These are phyloP conservation scores for Stercorarius parasiticus DNA, from an alignment of 2,113 vertebrate genomes.

Conservation along the genomic window DNA sequence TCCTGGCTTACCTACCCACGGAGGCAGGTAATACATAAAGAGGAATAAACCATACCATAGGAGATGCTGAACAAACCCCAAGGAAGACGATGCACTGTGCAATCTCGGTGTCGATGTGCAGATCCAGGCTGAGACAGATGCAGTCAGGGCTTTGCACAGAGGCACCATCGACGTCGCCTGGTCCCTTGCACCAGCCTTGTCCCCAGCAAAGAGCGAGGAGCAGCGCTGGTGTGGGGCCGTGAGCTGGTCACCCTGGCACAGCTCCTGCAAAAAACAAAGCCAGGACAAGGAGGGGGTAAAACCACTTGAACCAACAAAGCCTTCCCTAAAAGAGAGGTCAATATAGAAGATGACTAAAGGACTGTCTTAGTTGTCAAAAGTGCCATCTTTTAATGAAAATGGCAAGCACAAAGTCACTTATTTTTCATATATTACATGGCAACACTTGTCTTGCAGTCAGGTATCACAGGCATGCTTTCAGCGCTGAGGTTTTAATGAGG, in stretches of 20 bases:
- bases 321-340: neutral
- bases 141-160: neutral
- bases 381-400: neutral
- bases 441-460: neutral
- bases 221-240: accelerated
- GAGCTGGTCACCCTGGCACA: too few relatives aligned
- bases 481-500: conserved; percentile 31
- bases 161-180: neutral
- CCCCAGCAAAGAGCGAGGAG: neutral
- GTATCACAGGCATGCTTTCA: neutral
- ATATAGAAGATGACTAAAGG: neutral
- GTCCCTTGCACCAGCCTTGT: neutral
- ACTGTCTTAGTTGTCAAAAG: neutral
- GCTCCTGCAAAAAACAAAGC: neutral
- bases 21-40: neutral
- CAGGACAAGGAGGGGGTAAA: neutral
- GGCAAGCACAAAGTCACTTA: neutral
- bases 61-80: neutral
- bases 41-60: neutral
- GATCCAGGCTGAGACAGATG: neutral
- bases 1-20: neutral
- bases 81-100: accelerated
- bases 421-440: neutral
- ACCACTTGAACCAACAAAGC: neutral
- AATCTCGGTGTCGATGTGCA: neutral